Conservation (phyloP, 2,113 vertebrate genomes). For the Gasterosteus nipponicus region DNA sequence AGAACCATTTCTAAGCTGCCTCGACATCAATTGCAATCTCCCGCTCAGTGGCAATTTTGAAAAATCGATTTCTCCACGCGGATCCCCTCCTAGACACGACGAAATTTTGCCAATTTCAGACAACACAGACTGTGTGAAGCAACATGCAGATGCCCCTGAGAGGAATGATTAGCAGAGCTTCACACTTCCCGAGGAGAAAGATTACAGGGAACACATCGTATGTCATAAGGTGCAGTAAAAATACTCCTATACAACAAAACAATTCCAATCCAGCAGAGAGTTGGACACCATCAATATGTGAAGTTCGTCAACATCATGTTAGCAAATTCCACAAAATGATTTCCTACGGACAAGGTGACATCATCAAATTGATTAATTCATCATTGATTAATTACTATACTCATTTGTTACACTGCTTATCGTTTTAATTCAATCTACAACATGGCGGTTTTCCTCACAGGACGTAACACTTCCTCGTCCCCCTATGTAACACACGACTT, state of each 20-base stretch:
- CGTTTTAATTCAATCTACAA: neutral
- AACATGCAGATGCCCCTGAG: constrained; percentile 33
- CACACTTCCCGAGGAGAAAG: neutral
- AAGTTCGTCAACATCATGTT: neutral
- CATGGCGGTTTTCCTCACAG: neutral
- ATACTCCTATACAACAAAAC: neutral
- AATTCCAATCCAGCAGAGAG: neutral
- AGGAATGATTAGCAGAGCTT: constrained; percentile 32
- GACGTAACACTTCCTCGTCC: neutral
- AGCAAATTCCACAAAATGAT: constrained; percentile 1
- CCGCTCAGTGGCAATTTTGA: constrained; percentile 68
- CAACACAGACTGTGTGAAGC: constrained; percentile 45
- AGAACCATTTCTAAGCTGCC: constrained; percentile 76
- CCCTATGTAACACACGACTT: constrained; percentile 29
- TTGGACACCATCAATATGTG: no score
- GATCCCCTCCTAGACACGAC: constrained; percentile 41
- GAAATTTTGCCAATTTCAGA: constrained; percentile 61
- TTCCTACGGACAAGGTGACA: neutral
- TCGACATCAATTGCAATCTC: constrained; percentile 77
- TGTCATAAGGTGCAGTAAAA: neutral
- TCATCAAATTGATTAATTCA: neutral
- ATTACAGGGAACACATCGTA: neutral
- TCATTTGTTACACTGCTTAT: neutral
- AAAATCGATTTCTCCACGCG: constrained; percentile 69
- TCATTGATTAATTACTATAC: neutral